Base-by-base conservation (phyloP, 2,113 vertebrate species). In the Hippolais icterina region DNA sequence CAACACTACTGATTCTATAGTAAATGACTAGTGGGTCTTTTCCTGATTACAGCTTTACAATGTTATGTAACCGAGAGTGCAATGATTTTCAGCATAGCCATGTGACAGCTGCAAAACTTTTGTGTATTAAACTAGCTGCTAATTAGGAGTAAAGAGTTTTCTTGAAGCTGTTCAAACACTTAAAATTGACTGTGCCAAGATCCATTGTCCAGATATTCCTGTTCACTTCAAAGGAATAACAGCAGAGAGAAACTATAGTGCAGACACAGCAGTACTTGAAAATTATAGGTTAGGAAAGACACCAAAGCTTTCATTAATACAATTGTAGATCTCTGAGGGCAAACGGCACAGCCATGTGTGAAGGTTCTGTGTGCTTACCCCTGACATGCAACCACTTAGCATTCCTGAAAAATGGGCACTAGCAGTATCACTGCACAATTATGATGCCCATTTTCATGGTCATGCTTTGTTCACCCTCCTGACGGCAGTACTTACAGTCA, bases 61-160 rank as follows among this genome's bases (percentile, higher is more conserved):
- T 12, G 6, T 76, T 87, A 53, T 14, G 18, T 46, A 74, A 56
- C 27, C 5, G 42, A 57, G 35, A 71, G 9, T 7, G 1, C 22
- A 74, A 47, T 7, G 19, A 37, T 85, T 69, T 79, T 53, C 46
- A 89, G 22, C 35, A 29, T 5, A 54, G n/a, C 59, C 49, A 17
- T 6, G 72, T 64, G 66, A 70, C 24, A 37, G 25, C 70, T 76
- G 65, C 64, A 86, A 77, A 81, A 81, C 11, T 13, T 89, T 33
- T 71, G 11, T 35, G 21, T 83, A 37, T 65, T 89, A 88, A 94
- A 91, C 86, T 70, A 46, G 49, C 37, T 92, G 60, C 70, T 89
- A 82, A 87, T 95, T 72, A 92, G 75, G 63, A 96, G 71, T 65
- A 89, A 96, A 95, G 17, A 71, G 74, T 80, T 97, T 87, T 78